A percentile compares a stretch with the other conserved stretches of the same genome.
phyloP scores from a whole-genome alignment of 2,797 vertebrate species.

The Takifugu rubripes region DNA sequence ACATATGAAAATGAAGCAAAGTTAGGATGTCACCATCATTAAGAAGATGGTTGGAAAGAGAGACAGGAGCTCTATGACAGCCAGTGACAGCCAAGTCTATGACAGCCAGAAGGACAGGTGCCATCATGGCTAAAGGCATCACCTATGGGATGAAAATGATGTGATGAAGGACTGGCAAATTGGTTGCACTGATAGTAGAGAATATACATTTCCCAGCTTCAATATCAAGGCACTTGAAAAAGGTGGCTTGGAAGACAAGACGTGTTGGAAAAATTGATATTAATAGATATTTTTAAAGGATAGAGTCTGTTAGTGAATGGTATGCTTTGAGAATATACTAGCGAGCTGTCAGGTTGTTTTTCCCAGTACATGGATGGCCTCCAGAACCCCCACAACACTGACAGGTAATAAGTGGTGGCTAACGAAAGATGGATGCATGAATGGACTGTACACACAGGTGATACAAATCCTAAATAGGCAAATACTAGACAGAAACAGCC shows the following conservation, averaged over 20 bases:
- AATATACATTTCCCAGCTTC: not conserved
- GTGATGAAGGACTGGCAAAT: not conserved
- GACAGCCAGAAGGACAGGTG: not conserved
- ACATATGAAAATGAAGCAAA: not conserved
- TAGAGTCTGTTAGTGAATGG: too few relatives aligned
- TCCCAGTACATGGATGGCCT: too few relatives aligned
- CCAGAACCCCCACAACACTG: not conserved
- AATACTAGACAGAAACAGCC: too few relatives aligned
- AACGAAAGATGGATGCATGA: not conserved
- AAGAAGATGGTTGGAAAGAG: accelerated
- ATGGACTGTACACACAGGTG: not conserved
- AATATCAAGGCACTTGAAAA: not conserved
- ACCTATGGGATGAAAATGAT: slow-evolving; percentile 7
- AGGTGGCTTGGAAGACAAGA: not conserved
- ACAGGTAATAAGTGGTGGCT: not conserved
- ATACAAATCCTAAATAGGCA: too few relatives aligned
- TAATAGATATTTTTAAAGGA: too few relatives aligned
- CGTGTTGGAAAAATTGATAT: not conserved
- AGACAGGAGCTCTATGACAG: slow-evolving; percentile 2
- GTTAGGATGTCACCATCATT: not conserved
- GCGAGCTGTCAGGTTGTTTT: too few relatives aligned
- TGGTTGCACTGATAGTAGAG: not conserved
- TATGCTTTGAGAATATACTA: too few relatives aligned
- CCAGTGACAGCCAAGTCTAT: not conserved
- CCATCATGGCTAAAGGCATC: slow-evolving; percentile 2